phyloP scores from a whole-genome alignment of 92 coral and sea anemone genomes.

The Umimayanthus kanabou region DNA sequence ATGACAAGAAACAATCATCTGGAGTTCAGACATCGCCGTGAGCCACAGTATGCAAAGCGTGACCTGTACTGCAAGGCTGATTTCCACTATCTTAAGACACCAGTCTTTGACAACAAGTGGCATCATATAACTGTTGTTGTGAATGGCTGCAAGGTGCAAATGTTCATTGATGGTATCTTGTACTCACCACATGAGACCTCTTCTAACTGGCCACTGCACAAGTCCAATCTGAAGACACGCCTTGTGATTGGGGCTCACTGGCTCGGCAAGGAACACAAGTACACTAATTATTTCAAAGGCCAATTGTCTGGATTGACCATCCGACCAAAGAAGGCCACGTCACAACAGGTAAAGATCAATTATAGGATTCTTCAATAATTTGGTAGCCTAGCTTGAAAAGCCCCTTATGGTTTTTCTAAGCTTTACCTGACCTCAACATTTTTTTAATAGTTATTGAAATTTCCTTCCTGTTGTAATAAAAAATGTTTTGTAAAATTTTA shows the following conservation, averaged over 20 bases:
- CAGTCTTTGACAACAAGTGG: constrained; percentile 83
- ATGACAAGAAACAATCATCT: constrained; percentile 65
- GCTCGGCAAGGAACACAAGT: constrained; percentile 71
- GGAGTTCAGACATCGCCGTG: constrained; percentile 79
- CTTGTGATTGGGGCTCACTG: constrained; percentile 88
- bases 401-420: no score
- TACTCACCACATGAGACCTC: constrained; percentile 41
- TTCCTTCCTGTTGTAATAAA: no score
- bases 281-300: constrained; percentile 73
- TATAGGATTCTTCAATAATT: no score
- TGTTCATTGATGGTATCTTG: constrained; percentile 67
- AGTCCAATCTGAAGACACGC: constrained; percentile 60
- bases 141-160: constrained; percentile 64
- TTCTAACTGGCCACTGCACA: constrained; percentile 88
- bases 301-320: constrained; percentile 82
- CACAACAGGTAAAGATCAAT: constrained; percentile 62
- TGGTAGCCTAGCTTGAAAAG: no score
- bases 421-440: no score
- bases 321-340: constrained; percentile 63
- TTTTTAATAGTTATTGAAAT: no score
- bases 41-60: constrained; percentile 70
- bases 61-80: constrained; percentile 80
- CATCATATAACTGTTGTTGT: constrained; percentile 83
- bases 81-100: constrained; percentile 68
- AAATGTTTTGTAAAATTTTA: no score